phyloP scores from a whole-genome alignment of 2,888 invertebrate genomes.

The Synanthedon vespiformis region DNA sequence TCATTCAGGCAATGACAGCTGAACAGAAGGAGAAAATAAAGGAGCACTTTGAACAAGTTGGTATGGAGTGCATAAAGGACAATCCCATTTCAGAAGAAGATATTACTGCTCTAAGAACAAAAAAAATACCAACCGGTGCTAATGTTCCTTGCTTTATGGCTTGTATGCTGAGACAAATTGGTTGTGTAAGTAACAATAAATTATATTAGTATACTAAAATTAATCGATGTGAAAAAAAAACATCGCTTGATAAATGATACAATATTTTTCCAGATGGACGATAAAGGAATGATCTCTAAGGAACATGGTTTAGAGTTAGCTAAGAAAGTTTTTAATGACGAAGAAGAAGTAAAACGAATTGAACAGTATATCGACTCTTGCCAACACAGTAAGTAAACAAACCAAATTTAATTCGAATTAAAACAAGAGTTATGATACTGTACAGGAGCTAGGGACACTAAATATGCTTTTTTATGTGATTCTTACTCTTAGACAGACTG shows the following conservation, averaged over 20 bases:
- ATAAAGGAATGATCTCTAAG: constrained; percentile 38
- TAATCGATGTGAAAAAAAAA: background rate
- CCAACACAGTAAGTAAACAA: constrained; percentile 25
- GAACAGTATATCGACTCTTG: constrained; percentile 47
- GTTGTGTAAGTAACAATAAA: constrained; percentile 33
- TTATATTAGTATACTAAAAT: background rate
- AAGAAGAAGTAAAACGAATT: constrained; percentile 41
- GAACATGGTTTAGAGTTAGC: constrained; percentile 40
- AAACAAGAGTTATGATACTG: background rate
- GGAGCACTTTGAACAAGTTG: constrained; percentile 36
- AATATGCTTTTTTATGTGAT: no score
- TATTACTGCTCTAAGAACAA: constrained; percentile 26
- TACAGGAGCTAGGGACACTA: no score
- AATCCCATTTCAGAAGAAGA: constrained; percentile 32
- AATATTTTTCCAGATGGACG: constrained; percentile 34
- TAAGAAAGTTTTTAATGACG: constrained; percentile 35
- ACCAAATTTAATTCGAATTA: background rate
- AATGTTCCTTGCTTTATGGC: constrained; percentile 50
- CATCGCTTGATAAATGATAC: no score
- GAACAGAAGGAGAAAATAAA: constrained; percentile 42
- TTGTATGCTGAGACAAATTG: constrained; percentile 41
- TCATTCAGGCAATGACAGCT: constrained; percentile 38
- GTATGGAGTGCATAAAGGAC: constrained; percentile 35
- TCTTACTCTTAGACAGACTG: no score
- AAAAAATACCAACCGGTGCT: constrained; percentile 29